Percentiles rank a stretch among this genome's conserved stretches.
Evolutionary conservation across 2,797 vertebrate species (phyloP).

Genomic region (Crocidura indochinensis): DNA sequence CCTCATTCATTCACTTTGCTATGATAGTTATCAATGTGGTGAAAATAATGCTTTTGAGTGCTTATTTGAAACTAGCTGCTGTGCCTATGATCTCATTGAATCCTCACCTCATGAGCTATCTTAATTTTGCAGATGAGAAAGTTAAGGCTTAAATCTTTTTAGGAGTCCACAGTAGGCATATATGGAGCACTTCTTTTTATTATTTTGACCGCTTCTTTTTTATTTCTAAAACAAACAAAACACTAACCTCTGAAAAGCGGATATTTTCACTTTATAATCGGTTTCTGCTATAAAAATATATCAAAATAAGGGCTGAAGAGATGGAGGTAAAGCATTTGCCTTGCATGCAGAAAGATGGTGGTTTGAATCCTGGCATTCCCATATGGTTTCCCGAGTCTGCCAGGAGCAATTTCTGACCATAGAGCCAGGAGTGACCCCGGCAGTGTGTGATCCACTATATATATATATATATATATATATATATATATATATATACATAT

Average conservation of each 20-base stretch:
- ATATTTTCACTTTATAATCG: neutral
- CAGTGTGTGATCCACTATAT: too few relatives aligned
- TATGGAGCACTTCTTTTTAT: neutral
- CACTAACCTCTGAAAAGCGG: neutral
- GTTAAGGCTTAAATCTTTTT: constrained; percentile 2
- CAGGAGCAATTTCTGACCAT: too few relatives aligned
- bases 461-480: too few relatives aligned
- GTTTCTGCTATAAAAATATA: constrained; percentile 5
- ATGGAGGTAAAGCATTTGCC: too few relatives aligned
- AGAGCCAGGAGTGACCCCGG: too few relatives aligned
- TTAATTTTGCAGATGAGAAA: neutral
- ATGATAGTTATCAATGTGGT: too few relatives aligned
- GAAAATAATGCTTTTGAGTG: neutral
- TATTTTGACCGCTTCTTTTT: neutral
- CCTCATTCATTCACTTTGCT: too few relatives aligned
- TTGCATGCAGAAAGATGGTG: too few relatives aligned
- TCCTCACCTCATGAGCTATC: neutral
- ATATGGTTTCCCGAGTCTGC: too few relatives aligned
- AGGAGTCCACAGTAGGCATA: neutral
- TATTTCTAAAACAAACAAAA: neutral
- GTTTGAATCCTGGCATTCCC: too few relatives aligned
- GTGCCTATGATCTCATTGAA: neutral
- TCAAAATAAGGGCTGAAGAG: neutral
- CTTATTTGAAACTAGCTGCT: neutral
- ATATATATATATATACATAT: neutral